These are phyloP conservation scores for Apis laboriosa DNA, from an alignment of 1,140 invertebrate genomes.

Conservation along the genomic window DNA sequence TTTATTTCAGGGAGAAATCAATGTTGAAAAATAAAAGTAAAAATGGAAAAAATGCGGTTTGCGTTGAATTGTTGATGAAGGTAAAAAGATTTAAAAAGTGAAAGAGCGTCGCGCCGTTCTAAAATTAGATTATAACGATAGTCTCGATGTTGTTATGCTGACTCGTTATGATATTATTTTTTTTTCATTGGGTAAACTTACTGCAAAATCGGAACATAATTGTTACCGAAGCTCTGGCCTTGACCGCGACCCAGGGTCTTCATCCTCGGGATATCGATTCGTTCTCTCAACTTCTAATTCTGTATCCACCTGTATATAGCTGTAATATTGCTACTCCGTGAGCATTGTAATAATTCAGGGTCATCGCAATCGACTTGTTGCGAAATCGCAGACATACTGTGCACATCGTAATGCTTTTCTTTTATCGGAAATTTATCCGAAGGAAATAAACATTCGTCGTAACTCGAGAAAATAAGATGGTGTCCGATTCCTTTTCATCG, in stretches of 20 bases:
- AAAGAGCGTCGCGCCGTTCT: background rate
- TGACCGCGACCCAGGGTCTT: constrained; percentile 76
- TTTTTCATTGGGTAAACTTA: constrained; percentile 54
- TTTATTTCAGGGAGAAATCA: background rate
- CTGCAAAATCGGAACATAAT: constrained; percentile 51
- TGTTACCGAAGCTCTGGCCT: constrained; percentile 66
- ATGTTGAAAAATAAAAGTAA: background rate
- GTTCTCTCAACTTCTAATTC: constrained; percentile 60
- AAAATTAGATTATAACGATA: constrained; percentile 16
- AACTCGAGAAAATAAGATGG: constrained; percentile 9
- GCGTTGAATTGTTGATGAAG: no score
- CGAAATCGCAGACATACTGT: background rate
- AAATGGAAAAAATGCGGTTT: background rate
- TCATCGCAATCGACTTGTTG: constrained; percentile 54
- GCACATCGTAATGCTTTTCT: background rate
- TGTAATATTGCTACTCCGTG: constrained; percentile 31
- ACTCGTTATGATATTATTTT: constrained; percentile 18
- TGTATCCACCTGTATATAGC: constrained; percentile 44
- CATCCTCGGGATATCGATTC: constrained; percentile 73
- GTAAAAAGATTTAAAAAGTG: background rate
- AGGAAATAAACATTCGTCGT: constrained; percentile 13
- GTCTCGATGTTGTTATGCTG: constrained; percentile 29
- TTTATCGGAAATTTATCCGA: constrained; percentile 9
- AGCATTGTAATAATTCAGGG: constrained; percentile 57
- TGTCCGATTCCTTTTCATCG: constrained; percentile 11